Percentiles rank a stretch among this genome's conserved stretches.
Evolutionary conservation across 1,140 invertebrate genomes (phyloP).

Genomic region (Orchestia grillus): DNA sequence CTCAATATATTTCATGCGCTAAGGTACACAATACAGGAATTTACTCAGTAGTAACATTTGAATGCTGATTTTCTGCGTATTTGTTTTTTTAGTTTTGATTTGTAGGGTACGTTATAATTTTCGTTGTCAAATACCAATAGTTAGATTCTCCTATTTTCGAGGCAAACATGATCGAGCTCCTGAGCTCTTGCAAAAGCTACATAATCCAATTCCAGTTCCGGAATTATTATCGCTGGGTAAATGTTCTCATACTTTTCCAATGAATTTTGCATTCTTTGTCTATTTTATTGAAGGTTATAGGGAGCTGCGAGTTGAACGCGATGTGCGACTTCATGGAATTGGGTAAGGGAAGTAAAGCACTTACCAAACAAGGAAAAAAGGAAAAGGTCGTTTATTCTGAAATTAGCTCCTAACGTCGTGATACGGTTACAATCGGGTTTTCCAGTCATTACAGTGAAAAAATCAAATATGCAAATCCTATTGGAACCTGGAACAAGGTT

Average conservation of each 20-base stretch:
- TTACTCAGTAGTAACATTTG: neutral
- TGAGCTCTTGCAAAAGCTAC: too few species aligned
- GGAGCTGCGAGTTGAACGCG: neutral
- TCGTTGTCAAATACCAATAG: neutral
- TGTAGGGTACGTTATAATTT: neutral
- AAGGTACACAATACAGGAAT: neutral
- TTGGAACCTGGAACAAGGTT: too few species aligned
- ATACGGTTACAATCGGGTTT: too few species aligned
- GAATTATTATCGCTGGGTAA: neutral
- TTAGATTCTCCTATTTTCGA: neutral
- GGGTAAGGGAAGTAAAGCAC: too few species aligned
- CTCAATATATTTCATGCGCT: neutral
- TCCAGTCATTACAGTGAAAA: too few species aligned
- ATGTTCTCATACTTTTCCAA: neutral
- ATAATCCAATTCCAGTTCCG: neutral
- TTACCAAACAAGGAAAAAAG: too few species aligned
- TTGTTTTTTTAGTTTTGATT: neutral
- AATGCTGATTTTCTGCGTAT: neutral
- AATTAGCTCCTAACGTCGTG: too few species aligned
- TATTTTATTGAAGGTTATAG: neutral
- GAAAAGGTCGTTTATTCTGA: too few species aligned
- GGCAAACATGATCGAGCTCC: neutral
- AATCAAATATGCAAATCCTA: too few species aligned
- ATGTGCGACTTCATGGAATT: too few species aligned
- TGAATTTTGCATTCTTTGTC: neutral